Base-by-base conservation (phyloP, 1,140 invertebrate genomes). In the Chironomus tepperi region DNA sequence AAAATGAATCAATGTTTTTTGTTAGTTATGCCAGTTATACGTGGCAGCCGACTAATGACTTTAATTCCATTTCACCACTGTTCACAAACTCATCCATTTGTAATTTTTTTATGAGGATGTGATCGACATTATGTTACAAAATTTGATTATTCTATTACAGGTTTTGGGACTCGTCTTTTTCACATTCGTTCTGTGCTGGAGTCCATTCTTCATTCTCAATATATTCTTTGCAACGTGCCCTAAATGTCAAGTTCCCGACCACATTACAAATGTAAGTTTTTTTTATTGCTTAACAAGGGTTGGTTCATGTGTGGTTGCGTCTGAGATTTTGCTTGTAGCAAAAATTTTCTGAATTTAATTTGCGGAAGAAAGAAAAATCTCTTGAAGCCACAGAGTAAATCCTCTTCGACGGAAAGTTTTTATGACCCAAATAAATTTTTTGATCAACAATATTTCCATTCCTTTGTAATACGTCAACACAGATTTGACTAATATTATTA, bases 131-230 rank as follows among this genome's bases (percentile, higher is more conserved):
- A n/a, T n/a, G 43, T 47, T 9, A n/a, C n/a, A n/a, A n/a, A n/a
- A n/a, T 47, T 12, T 12, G 12, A 12, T 57, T n/a, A n/a, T n/a
- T 15, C 3, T n/a, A 5, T 1, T 16, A 34, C 21, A 74, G 74
- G 81, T 95, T 0, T 84, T 96, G 1, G 93, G 93, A 0, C 83
- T 96, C 2, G 93, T 96, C 0, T 96, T 96, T 83, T 93, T 93
- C 82, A 93, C 92, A 0, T 96, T 96, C 80, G 93, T 96, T 12
- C 83, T 95, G 5, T 94, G 93, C 79, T 96, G 94, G 94, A 88
- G 92, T 1, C 94, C 94, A 0, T 96, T 96, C 82, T 96, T 96
- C 82, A 84, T 93, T 24, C 84, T 94, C 64, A 96, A 96, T 83
- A 91, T 95, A 15, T 81, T 93, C 9, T 91, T 92, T 76, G 91